A percentile compares a stretch with the other conserved stretches of the same genome.
phyloP scores from a whole-genome alignment of 2,888 invertebrate species.

The Drosophila tripunctata region DNA sequence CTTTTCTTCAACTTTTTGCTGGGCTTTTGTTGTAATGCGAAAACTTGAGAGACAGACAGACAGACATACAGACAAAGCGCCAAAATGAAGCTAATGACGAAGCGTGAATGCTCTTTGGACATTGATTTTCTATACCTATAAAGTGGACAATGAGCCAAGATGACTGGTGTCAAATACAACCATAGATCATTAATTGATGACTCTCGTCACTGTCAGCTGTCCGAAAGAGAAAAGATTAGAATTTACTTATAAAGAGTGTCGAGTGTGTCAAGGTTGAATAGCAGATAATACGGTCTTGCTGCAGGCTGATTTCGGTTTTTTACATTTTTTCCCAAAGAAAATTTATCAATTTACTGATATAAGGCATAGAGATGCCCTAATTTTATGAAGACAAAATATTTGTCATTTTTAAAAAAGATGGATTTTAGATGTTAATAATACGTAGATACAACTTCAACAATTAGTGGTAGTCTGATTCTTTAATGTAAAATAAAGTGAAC shows the following conservation, averaged over 20 bases:
- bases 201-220: constrained; percentile 16
- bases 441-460: too few species aligned
- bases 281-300: background rate
- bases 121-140: constrained; percentile 17
- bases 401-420: too few species aligned
- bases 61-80: too few species aligned
- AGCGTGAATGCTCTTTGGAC: constrained; percentile 37
- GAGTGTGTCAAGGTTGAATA: background rate
- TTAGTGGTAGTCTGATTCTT: too few species aligned
- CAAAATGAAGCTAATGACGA: constrained; percentile 37
- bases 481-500: too few species aligned
- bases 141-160: constrained; percentile 19
- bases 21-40: constrained; percentile 37
- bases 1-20: constrained; percentile 23
- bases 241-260: constrained; percentile 9
- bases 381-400: too few species aligned
- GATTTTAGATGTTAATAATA: too few species aligned
- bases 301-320: background rate
- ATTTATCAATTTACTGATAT: background rate
- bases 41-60: constrained; percentile 21
- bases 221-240: constrained; percentile 8
- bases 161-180: constrained; percentile 41
- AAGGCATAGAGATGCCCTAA: too few species aligned
- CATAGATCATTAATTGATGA: constrained; percentile 27
- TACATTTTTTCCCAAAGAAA: background rate